Percentiles rank a stretch among this genome's conserved stretches.
Conservation (phyloP, 2,113 vertebrate species). For the Cepphus grylle region DNA sequence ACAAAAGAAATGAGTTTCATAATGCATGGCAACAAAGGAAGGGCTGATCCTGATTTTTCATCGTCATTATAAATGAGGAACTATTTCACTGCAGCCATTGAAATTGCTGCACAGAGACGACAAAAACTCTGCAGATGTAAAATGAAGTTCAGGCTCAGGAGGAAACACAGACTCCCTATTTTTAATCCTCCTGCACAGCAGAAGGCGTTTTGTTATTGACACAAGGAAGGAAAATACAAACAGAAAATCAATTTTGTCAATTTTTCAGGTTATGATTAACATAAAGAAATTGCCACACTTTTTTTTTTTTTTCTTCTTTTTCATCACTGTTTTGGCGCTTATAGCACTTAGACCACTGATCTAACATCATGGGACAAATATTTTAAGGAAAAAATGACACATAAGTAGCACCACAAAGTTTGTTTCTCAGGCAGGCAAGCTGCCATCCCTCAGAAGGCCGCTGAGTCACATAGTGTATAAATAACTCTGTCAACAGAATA, state of each 20-base stretch:
- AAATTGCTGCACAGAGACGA: neutral
- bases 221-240: neutral
- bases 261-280: neutral
- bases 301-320: neutral
- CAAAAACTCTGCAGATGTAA: neutral
- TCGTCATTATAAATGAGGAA: neutral
- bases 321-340: neutral
- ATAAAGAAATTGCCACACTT: neutral
- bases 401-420: neutral
- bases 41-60: neutral
- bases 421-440: neutral
- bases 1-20: neutral
- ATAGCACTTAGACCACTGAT: neutral
- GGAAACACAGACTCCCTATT: neutral
- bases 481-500: neutral
- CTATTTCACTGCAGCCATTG: neutral
- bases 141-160: neutral
- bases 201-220: neutral
- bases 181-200: neutral
- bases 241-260: neutral
- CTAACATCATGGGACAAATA: neutral
- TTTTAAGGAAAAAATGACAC: neutral
- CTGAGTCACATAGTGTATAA: constrained; percentile 24
- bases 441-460: constrained; percentile 5
- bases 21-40: neutral